Percentiles rank a stretch among this genome's conserved stretches.
Evolutionary conservation across 2,797 vertebrate genomes (phyloP).

Genomic region (Cyprinella venusta): DNA sequence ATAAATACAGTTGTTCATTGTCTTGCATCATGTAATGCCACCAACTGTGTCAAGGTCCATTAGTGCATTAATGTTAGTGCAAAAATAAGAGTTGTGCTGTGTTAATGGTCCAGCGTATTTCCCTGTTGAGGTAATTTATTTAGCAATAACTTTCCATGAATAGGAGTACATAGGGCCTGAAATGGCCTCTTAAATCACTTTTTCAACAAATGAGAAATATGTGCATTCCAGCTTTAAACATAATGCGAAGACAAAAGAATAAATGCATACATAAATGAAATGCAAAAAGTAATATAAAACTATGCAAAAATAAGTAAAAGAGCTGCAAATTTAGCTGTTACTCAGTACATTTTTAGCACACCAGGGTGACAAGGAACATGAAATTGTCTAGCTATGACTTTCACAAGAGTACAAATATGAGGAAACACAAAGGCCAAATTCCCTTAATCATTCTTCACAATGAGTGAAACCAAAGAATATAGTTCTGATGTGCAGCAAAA

Average conservation of each 20-base stretch:
- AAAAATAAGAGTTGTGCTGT: conserved; percentile 15
- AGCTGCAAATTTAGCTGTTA: neutral
- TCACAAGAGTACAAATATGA: too few relatives aligned
- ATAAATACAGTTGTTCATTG: neutral
- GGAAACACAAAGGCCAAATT: too few relatives aligned
- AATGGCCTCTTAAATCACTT: neutral
- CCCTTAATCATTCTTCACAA: too few relatives aligned
- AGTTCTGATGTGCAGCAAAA: too few relatives aligned
- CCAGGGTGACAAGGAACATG: too few relatives aligned
- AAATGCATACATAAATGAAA: neutral
- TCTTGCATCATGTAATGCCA: conserved; percentile 4
- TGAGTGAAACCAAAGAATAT: too few relatives aligned
- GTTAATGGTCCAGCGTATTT: neutral
- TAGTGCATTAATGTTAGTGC: neutral
- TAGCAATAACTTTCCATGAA: conserved; percentile 8
- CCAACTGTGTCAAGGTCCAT: conserved; percentile 13
- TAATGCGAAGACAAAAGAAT: neutral
- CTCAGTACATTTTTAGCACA: neutral
- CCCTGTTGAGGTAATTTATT: conserved; percentile 14
- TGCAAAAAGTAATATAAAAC: neutral
- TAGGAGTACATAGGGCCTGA: neutral
- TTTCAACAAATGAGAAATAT: neutral
- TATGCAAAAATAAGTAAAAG: neutral
- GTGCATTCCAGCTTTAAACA: neutral
- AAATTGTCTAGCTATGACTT: too few relatives aligned